Evolutionary conservation across 1,140 invertebrate genomes (phyloP).

Genomic region (Chrysoperla carnea): DNA sequence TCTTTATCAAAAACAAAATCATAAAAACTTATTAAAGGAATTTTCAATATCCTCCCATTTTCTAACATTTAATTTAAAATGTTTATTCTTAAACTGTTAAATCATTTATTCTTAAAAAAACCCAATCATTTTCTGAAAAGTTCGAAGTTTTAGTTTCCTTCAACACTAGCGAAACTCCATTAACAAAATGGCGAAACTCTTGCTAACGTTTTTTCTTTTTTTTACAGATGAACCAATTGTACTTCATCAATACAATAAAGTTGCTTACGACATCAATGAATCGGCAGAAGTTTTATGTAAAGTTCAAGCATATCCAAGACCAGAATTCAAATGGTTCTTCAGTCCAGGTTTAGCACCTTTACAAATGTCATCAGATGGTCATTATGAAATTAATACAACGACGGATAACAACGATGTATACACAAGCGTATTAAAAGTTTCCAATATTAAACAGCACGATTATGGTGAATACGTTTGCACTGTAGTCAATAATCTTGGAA

Average conservation of each 20-base stretch:
- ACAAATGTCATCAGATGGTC: slow-evolving; percentile 59
- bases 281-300: slow-evolving; percentile 71
- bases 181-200: no score
- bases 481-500: slow-evolving; percentile 59
- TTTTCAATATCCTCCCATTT: no score
- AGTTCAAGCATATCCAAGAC: slow-evolving; percentile 80
- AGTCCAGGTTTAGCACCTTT: slow-evolving; percentile 50
- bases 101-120: no score
- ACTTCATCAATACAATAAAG: slow-evolving; percentile 70
- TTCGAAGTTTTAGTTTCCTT: no score
- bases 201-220: background rate
- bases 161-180: no score
- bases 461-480: slow-evolving; percentile 83
- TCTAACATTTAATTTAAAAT: no score
- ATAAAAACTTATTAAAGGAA: no score
- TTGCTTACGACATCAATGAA: slow-evolving; percentile 70
- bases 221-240: slow-evolving; percentile 65
- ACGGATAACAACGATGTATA: slow-evolving; percentile 72
- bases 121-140: no score
- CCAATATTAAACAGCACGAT: slow-evolving; percentile 55
- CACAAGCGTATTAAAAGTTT: slow-evolving; percentile 58
- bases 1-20: no score
- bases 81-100: no score
- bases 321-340: slow-evolving; percentile 82
- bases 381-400: slow-evolving; percentile 68